Evolutionary conservation across 2,113 vertebrate genomes (phyloP).

Genomic region (Sturnus vulgaris): DNA sequence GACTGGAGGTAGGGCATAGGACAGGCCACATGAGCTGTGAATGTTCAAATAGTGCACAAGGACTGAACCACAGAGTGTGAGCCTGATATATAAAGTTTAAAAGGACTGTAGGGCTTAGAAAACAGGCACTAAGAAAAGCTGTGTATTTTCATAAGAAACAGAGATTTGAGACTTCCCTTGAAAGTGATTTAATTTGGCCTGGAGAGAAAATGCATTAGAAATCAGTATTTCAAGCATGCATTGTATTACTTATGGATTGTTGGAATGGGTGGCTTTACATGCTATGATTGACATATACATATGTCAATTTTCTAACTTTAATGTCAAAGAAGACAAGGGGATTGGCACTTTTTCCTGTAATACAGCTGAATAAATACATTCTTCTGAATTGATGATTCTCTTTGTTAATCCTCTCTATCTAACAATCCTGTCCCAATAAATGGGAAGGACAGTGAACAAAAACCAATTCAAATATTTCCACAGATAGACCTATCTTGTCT

Average conservation of each 20-base stretch:
- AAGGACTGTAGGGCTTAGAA: not conserved
- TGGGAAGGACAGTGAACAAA: not conserved
- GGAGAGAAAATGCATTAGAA: not conserved
- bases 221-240: not conserved
- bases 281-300: not conserved
- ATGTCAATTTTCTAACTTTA: not conserved
- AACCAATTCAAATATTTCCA: not conserved
- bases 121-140: not conserved
- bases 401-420: not conserved
- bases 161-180: not conserved
- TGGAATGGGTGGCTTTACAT: not conserved
- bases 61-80: not conserved
- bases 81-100: not conserved
- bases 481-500: not conserved
- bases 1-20: not conserved
- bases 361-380: not conserved
- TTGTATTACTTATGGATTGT: accelerated
- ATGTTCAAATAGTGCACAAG: accelerated
- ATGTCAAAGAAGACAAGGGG: not conserved
- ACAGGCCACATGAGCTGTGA: not conserved
- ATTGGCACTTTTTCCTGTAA: not conserved
- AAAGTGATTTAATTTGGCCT: not conserved
- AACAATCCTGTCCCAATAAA: not conserved
- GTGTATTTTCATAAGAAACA: not conserved
- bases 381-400: not conserved